Conservation (phyloP, 2,113 vertebrate species). For the Cephalophus harveyi region DNA sequence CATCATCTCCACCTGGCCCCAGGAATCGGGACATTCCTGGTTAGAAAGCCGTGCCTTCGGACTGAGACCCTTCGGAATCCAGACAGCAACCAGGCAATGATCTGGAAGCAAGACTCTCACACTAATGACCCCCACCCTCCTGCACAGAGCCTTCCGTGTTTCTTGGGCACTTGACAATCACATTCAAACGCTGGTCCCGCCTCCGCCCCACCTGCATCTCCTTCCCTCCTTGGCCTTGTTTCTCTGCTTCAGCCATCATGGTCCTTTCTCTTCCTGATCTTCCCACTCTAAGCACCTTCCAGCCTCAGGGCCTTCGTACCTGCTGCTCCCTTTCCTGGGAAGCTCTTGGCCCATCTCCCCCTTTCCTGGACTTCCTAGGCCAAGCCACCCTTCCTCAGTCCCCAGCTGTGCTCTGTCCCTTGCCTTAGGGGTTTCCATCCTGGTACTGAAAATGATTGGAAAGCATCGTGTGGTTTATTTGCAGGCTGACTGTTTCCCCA, state of each 20-base stretch:
- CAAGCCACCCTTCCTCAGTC: not conserved
- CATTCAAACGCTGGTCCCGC: accelerated
- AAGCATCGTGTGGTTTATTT: not conserved
- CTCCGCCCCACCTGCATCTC: not conserved
- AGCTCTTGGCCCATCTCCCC: not conserved
- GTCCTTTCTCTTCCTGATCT: not conserved
- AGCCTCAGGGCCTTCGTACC: not conserved
- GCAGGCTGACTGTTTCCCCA: not conserved
- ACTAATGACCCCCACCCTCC: accelerated
- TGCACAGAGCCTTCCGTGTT: accelerated
- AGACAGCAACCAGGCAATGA: accelerated
- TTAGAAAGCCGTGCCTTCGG: not conserved
- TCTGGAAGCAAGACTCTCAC: not conserved
- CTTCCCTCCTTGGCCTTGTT: not conserved
- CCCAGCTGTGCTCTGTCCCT: not conserved
- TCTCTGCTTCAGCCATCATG: not conserved
- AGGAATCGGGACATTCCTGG: not conserved
- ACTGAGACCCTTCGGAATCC: not conserved
- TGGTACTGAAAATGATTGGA: no score
- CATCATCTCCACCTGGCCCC: accelerated
- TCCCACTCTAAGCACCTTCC: not conserved
- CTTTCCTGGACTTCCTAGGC: not conserved
- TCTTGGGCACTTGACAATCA: not conserved
- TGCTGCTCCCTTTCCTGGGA: not conserved
- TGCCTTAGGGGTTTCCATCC: not conserved